These are phyloP conservation scores for Ectemnius lituratus DNA, from an alignment of 2,888 invertebrate genomes.

Conservation along the genomic window DNA sequence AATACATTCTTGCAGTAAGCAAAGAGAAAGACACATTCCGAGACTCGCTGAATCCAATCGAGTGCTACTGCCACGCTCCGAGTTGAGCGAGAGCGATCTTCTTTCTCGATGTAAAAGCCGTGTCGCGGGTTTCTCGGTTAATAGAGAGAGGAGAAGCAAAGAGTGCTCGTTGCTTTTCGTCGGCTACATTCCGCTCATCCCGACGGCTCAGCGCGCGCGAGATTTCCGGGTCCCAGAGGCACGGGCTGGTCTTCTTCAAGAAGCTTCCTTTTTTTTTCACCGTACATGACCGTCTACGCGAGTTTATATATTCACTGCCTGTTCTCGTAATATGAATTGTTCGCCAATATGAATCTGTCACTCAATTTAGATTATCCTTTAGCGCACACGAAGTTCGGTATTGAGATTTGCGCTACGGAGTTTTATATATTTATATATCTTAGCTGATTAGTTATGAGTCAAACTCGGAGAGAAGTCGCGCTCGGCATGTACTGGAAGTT, in stretches of 20 bases:
- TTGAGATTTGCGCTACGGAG: too few species aligned
- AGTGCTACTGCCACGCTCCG: background rate
- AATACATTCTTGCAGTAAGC: too few species aligned
- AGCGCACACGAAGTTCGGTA: background rate
- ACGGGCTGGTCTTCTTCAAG: conserved; percentile 2
- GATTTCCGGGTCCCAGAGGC: conserved; percentile 5
- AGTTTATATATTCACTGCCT: too few species aligned
- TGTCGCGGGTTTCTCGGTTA: conserved; percentile 15
- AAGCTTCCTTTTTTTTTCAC: conserved; percentile 21
- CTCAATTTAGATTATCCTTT: background rate
- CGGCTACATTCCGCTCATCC: conserved; percentile 39
- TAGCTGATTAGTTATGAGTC: too few species aligned
- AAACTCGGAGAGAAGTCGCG: too few species aligned
- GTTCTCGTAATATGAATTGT: too few species aligned
- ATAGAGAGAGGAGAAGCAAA: conserved; percentile 13
- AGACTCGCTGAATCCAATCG: conserved; percentile 12
- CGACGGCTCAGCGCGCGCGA: conserved; percentile 36
- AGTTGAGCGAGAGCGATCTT: background rate
- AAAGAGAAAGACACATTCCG: too few species aligned
- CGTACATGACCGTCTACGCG: background rate
- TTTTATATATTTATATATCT: too few species aligned
- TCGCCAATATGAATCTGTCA: too few species aligned
- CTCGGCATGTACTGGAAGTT: too few species aligned
- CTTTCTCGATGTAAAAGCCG: conserved; percentile 28
- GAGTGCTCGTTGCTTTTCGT: conserved; percentile 29